These are phyloP conservation scores for Borostomias antarcticus DNA, from an alignment of 2,797 vertebrate species.

Conservation along the genomic window DNA sequence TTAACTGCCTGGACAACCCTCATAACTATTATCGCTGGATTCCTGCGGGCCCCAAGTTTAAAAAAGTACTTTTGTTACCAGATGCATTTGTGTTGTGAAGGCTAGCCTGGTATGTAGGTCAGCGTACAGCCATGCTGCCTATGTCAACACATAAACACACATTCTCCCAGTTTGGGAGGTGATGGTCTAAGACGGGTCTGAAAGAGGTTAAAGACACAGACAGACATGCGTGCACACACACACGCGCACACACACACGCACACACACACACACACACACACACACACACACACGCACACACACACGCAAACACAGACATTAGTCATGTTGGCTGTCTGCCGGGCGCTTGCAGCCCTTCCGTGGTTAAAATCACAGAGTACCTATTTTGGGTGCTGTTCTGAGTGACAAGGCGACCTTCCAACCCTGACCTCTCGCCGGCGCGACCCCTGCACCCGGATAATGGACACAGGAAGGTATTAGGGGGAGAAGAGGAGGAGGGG, in stretches of 20 bases:
- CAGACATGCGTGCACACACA: neutral
- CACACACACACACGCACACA: neutral
- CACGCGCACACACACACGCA: neutral
- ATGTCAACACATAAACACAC: too few species aligned
- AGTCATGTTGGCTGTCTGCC: slow-evolving; percentile 10
- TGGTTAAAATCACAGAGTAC: slow-evolving; percentile 69
- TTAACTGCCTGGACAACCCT: slow-evolving; percentile 62
- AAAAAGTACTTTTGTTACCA: slow-evolving; percentile 58
- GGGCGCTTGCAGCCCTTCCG: slow-evolving; percentile 52
- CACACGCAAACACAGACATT: neutral
- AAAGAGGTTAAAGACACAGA: slow-evolving; percentile 32
- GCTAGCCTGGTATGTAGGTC: slow-evolving; percentile 58
- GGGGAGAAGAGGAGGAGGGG: slow-evolving; percentile 47
- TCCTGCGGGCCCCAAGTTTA: slow-evolving; percentile 64
- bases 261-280: neutral
- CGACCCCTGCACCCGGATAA: slow-evolving; percentile 65
- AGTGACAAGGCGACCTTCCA: slow-evolving; percentile 71
- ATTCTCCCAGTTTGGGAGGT: slow-evolving; percentile 9
- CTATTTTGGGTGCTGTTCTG: slow-evolving; percentile 70
- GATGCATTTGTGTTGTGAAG: slow-evolving; percentile 53
- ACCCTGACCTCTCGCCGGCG: slow-evolving; percentile 71
- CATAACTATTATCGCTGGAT: slow-evolving; percentile 55
- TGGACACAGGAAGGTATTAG: slow-evolving; percentile 83
- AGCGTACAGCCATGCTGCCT: slow-evolving; percentile 9
- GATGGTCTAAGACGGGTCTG: slow-evolving; percentile 21